A percentile compares a stretch with the other conserved stretches of the same genome.
Conservation (phyloP, 2,113 vertebrate species). For the Labrus mixtus region DNA sequence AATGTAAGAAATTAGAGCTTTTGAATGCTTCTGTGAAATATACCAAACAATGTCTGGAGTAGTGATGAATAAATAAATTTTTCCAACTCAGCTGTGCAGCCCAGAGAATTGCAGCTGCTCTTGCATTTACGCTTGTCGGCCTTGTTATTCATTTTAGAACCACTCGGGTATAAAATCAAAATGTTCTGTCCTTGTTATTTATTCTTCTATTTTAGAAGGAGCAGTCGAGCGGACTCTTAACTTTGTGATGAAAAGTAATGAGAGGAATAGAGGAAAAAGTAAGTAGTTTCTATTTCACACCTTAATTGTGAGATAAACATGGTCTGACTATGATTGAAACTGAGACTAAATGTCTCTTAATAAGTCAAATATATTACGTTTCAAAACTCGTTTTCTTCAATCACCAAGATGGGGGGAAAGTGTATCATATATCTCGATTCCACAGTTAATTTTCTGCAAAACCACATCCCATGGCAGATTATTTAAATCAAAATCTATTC, state of each 20-base stretch:
- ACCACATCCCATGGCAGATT: neutral
- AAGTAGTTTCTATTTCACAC: neutral
- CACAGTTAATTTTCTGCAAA: neutral
- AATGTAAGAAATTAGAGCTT: conserved; percentile 30
- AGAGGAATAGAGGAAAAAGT: neutral
- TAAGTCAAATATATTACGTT: neutral
- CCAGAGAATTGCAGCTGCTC: conserved; percentile 41
- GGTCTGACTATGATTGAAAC: neutral
- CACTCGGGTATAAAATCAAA: conserved; percentile 38
- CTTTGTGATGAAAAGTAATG: neutral
- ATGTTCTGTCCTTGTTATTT: conserved; percentile 28
- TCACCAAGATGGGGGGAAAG: neutral
- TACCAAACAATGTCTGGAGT: conserved; percentile 9
- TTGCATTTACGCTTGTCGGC: conserved; percentile 48
- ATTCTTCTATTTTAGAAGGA: conserved; percentile 20
- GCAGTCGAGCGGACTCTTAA: neutral
- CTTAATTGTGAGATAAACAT: neutral
- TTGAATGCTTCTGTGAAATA: conserved; percentile 15
- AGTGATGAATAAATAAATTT: conserved; percentile 22
- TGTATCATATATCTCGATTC: neutral
- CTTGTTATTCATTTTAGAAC: conserved; percentile 47
- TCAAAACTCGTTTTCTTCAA: neutral
- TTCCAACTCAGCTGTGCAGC: conserved; percentile 31
- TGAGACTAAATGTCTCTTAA: neutral
- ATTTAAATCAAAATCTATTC: neutral